These are phyloP conservation scores for Galerucella calmariensis DNA, from an alignment of 2,888 invertebrate genomes.

Conservation along the genomic window DNA sequence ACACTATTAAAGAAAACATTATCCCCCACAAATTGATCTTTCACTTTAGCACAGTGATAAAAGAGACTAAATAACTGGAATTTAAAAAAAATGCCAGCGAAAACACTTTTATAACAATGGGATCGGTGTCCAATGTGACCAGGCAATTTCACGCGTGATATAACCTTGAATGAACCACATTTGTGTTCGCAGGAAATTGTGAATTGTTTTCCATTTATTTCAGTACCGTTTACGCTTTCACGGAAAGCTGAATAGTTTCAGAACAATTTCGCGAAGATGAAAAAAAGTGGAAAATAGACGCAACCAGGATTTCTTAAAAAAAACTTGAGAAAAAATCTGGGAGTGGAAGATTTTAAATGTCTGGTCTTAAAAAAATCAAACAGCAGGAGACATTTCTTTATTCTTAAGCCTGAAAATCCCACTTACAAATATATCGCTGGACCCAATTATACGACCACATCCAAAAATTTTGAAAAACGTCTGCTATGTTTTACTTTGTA, in stretches of 20 bases:
- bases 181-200: conserved; percentile 28
- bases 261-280: not conserved
- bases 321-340: too few species aligned
- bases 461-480: too few species aligned
- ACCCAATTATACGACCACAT: too few species aligned
- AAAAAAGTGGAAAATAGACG: not conserved
- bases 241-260: not conserved
- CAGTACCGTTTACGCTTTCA: not conserved
- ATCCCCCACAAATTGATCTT: too few species aligned
- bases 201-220: conserved; percentile 30
- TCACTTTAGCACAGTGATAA: too few species aligned
- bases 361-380: not conserved
- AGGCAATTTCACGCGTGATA: conserved; percentile 28
- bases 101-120: not conserved
- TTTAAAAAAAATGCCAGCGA: too few species aligned
- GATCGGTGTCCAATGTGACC: conserved; percentile 20
- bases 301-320: not conserved
- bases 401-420: too few species aligned
- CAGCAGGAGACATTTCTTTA: not conserved
- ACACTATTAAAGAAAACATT: too few species aligned
- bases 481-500: too few species aligned
- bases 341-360: too few species aligned
- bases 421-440: too few species aligned
- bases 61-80: too few species aligned
- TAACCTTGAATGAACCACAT: conserved; percentile 25